A percentile compares a stretch with the other conserved stretches of the same genome.
phyloP scores from a whole-genome alignment of 2,888 invertebrate species.

The Blastobasis lacticolella region DNA sequence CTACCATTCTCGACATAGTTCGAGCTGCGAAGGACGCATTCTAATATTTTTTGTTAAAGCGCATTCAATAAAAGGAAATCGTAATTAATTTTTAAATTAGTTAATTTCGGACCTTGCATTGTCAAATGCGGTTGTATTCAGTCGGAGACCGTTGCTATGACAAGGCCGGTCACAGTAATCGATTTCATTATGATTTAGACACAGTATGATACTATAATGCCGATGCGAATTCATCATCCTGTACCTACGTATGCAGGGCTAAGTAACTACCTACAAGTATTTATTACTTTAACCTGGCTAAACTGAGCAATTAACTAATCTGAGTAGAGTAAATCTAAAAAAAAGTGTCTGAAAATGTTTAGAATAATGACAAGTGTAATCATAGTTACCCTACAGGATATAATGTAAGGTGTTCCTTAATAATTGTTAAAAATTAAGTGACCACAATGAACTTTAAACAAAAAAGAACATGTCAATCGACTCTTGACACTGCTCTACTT shows the following conservation, averaged over 20 bases:
- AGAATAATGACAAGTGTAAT: no score
- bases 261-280: conserved; percentile 15
- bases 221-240: conserved; percentile 33
- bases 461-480: no score
- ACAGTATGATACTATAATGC: conserved; percentile 20
- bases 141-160: conserved; percentile 14
- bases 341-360: no score
- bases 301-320: conserved; percentile 21
- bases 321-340: no score
- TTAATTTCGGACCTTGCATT: conserved; percentile 9
- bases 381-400: no score
- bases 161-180: conserved; percentile 27
- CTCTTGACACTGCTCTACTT: no score
- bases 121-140: conserved; percentile 8
- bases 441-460: no score
- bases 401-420: no score
- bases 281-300: conserved; percentile 18
- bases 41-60: not conserved
- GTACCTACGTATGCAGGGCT: conserved; percentile 15
- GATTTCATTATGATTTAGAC: conserved; percentile 25
- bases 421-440: no score
- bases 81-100: conserved; percentile 9
- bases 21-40: no score
- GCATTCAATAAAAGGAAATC: conserved; percentile 7
- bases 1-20: no score